Conservation (phyloP, 1,140 invertebrate genomes). For the Ceratosolen solmsi region DNA sequence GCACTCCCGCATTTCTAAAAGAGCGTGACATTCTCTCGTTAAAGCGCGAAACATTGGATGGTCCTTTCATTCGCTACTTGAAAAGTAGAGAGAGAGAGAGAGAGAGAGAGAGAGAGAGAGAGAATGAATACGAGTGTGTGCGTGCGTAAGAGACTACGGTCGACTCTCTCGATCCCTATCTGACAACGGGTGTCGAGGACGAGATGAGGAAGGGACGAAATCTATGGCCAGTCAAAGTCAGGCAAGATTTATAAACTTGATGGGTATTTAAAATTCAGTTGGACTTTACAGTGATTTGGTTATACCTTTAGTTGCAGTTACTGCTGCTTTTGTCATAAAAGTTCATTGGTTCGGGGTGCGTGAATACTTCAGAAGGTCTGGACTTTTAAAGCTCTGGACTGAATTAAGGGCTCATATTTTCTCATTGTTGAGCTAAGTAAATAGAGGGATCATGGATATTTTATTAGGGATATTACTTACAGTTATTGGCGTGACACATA, state of each 20-base stretch:
- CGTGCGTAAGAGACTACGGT: too few relatives aligned
- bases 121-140: neutral
- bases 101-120: conserved; percentile 2
- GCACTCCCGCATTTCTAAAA: neutral
- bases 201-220: neutral
- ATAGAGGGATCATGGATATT: conserved; percentile 13
- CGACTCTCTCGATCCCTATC: neutral
- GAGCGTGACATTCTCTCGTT: neutral
- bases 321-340: conserved; percentile 19
- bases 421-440: conserved; percentile 15
- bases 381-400: neutral
- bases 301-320: neutral
- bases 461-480: conserved; percentile 16
- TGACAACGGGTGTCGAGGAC: neutral
- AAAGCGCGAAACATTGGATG: conserved; percentile 3
- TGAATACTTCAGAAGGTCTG: neutral
- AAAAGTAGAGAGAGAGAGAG: neutral
- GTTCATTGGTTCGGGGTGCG: neutral
- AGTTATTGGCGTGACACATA: neutral
- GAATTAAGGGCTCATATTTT: neutral
- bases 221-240: neutral
- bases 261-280: conserved; percentile 23
- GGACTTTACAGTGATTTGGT: conserved; percentile 18
- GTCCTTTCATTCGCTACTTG: neutral
- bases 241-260: conserved; percentile 16